Evolutionary conservation across 2,888 invertebrate species (phyloP).

Genomic region (Baronia brevicornis): DNA sequence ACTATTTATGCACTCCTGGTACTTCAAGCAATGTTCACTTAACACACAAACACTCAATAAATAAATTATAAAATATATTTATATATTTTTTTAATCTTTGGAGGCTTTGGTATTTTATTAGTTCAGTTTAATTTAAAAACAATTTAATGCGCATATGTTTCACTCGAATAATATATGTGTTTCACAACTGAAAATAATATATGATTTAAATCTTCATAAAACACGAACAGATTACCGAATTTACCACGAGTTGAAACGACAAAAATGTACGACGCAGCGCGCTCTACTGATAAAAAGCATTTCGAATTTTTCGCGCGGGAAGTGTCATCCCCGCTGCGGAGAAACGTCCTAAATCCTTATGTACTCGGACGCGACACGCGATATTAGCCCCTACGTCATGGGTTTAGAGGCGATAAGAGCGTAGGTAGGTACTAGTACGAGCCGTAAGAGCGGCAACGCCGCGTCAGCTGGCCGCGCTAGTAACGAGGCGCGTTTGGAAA

Average conservation of each 20-base stretch:
- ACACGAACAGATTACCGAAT: no score
- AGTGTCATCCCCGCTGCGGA: slow-evolving; percentile 46
- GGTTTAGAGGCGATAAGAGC: slow-evolving; percentile 63
- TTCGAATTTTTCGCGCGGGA: slow-evolving; percentile 76
- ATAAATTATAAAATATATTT: slow-evolving; percentile 20
- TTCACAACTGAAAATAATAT: no score
- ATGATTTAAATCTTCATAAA: no score
- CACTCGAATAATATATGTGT: no score
- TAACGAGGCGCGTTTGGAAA: slow-evolving; percentile 65
- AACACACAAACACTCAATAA: slow-evolving; percentile 14
- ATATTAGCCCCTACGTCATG: slow-evolving; percentile 33
- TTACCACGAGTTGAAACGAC: slow-evolving; percentile 4
- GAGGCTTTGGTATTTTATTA: slow-evolving; percentile 44
- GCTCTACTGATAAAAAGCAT: slow-evolving; percentile 68
- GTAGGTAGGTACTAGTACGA: slow-evolving; percentile 39
- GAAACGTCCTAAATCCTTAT: slow-evolving; percentile 64
- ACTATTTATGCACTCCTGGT: slow-evolving; percentile 1
- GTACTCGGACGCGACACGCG: slow-evolving; percentile 44
- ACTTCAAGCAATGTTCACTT: slow-evolving; percentile 8
- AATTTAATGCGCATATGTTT: background rate
- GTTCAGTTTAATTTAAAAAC: slow-evolving; percentile 2
- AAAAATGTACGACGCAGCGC: slow-evolving; percentile 36
- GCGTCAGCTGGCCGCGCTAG: slow-evolving; percentile 73
- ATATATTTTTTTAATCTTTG: slow-evolving; percentile 31
- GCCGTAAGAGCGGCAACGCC: slow-evolving; percentile 60